Evolutionary conservation across 2,113 vertebrate species (phyloP), one percentile per base, ranked within the genome.

Genomic region (Electrona antarctica): DNA sequence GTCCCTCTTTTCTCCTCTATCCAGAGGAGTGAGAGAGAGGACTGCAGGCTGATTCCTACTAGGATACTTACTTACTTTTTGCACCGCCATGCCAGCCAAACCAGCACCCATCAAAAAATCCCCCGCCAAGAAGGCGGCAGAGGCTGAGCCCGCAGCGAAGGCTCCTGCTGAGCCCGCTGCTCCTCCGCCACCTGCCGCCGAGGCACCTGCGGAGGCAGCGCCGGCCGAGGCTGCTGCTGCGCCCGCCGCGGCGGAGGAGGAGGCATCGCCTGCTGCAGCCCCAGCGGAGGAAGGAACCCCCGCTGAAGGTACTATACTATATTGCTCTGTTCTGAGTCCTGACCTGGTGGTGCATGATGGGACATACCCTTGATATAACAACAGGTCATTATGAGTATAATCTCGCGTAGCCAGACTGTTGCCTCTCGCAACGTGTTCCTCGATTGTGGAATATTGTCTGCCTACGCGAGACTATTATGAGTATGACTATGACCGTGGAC

Each of bases 51-150:
- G 51, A 81, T 73, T 21, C 21, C 21, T 58, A 56, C 46, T 48
- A 41, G 79, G 69, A 60, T 60, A 45, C 11, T 21, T 21, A 21
- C 21, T 21, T 21, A 2, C 5, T 41, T 41, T 69, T 62, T 64
- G 67, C 73, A 78, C 52, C 73, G 78, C 52, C 14, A 87, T 92
- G 92, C 87, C 86, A 61, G 69, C 73, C 15, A 69, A 77, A 81
- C 88, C 92, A 29, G 83, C 78, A 1, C 76, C 92, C 66, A 87
- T 91, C 77, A 89, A 92, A 71, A 92, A 91, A 72, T 71, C 89
- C 49, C 87, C 90, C 9, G 79, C 71, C 67, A 90, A 92, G 73
- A 89, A 88, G 84, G 85, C 83, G 48, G 85, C 58, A 0, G 77
- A 66, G 2, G 77, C 87, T 48, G 84, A 87, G 71, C 72, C 76